Conservation (phyloP, 2,888 invertebrate species). For the Perizoma flavofasciatum region DNA sequence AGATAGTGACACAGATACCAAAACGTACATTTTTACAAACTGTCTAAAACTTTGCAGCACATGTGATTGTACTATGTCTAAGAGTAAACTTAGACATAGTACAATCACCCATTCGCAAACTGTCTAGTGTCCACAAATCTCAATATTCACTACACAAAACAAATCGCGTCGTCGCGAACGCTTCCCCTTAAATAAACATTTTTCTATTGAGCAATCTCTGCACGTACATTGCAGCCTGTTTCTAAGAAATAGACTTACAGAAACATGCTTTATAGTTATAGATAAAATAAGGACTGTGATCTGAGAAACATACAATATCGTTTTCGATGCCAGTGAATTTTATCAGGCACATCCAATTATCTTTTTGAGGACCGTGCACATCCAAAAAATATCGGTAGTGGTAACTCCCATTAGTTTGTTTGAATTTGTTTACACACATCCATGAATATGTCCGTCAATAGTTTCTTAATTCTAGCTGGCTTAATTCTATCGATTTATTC, state of each 20-base stretch:
- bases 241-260: slow-evolving; percentile 47
- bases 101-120: slow-evolving; percentile 33
- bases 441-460: too few relatives aligned
- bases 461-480: too few relatives aligned
- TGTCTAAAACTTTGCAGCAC: neutral
- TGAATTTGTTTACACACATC: too few relatives aligned
- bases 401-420: too few relatives aligned
- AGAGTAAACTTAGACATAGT: slow-evolving; percentile 9
- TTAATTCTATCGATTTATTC: too few relatives aligned
- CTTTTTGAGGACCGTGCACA: too few relatives aligned
- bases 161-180: slow-evolving; percentile 28
- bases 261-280: slow-evolving; percentile 35
- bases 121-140: slow-evolving; percentile 33
- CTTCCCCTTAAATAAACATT: slow-evolving; percentile 50
- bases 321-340: too few relatives aligned
- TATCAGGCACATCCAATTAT: too few relatives aligned
- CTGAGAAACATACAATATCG: neutral
- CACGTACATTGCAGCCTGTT: slow-evolving; percentile 59
- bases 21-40: neutral
- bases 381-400: too few relatives aligned
- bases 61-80: slow-evolving; percentile 5
- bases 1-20: too few relatives aligned
- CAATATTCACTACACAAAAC: slow-evolving; percentile 33
- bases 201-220: slow-evolving; percentile 52
- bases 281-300: slow-evolving; percentile 31